Evolutionary conservation across 2,797 vertebrate species (phyloP).

Genomic region (Epinephelus coioides): DNA sequence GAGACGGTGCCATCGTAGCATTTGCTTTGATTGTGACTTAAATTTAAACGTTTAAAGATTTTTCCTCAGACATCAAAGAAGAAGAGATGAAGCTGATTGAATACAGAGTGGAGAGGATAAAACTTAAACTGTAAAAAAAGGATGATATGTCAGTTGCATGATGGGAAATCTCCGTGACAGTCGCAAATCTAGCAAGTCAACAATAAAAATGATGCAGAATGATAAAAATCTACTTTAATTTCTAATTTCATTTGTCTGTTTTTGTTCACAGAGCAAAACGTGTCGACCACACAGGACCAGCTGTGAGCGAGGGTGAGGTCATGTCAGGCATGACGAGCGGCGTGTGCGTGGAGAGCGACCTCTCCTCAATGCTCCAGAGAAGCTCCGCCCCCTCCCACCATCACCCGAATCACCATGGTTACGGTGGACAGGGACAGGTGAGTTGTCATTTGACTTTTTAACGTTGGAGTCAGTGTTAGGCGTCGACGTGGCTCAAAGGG

Average conservation of each 20-base stretch:
- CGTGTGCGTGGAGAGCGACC: constrained; percentile 84
- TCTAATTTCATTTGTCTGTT: neutral
- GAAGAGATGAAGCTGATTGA: too few relatives aligned
- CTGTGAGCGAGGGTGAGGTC: constrained; percentile 60
- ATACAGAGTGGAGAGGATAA: too few relatives aligned
- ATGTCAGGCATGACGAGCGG: constrained; percentile 87
- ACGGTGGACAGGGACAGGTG: constrained; percentile 79
- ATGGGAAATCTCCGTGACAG: too few relatives aligned
- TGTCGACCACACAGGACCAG: neutral
- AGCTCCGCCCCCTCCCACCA: constrained; percentile 80
- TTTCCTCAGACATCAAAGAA: too few relatives aligned
- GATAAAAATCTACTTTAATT: too few relatives aligned
- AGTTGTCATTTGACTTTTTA: constrained; percentile 4
- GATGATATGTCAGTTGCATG: too few relatives aligned
- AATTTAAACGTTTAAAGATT: too few relatives aligned
- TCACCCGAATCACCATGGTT: constrained; percentile 81
- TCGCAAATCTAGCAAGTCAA: too few relatives aligned
- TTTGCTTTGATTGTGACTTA: neutral
- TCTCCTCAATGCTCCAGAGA: constrained; percentile 83
- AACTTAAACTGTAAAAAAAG: too few relatives aligned
- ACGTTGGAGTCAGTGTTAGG: too few relatives aligned
- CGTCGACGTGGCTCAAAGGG: too few relatives aligned
- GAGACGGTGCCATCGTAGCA: neutral
- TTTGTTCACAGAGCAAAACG: constrained; percentile 43
- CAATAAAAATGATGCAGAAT: too few relatives aligned